Conservation (phyloP, 2,888 invertebrate genomes). For the Drosophila nigricruria region DNA sequence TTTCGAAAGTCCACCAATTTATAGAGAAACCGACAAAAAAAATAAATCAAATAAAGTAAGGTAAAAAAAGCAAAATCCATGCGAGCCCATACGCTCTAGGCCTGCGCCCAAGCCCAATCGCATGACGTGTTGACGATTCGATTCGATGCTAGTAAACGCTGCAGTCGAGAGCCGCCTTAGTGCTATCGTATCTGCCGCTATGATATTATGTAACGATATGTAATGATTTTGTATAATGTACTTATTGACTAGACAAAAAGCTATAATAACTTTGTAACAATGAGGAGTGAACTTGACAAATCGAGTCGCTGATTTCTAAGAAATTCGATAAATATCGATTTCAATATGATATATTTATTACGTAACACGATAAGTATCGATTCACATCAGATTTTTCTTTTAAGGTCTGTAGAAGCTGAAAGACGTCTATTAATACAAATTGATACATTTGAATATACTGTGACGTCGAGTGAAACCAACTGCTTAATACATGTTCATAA, state of each 20-base stretch:
- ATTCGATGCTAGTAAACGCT: conserved; percentile 16
- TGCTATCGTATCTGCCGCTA: conserved; percentile 16
- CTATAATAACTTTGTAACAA: background rate
- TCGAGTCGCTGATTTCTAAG: background rate
- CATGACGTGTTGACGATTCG: conserved; percentile 39
- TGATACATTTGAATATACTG: background rate
- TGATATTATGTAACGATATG: conserved; percentile 44
- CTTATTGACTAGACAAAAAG: background rate
- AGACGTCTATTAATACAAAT: background rate
- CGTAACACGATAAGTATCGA: background rate
- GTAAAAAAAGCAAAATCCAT: conserved; percentile 37
- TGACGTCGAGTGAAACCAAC: accelerated
- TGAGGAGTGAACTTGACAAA: background rate
- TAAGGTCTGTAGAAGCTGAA: background rate
- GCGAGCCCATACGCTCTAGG: conserved; percentile 27
- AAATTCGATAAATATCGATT: conserved; percentile 4
- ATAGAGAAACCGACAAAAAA: conserved; percentile 36
- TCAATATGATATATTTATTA: background rate
- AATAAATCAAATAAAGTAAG: background rate
- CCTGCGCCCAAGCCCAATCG: conserved; percentile 16
- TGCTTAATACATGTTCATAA: background rate
- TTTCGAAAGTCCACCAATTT: conserved; percentile 71
- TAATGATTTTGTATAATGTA: conserved; percentile 3
- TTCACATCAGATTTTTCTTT: background rate
- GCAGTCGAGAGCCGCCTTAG: background rate